Evolutionary conservation across 1,140 invertebrate species (phyloP).

Genomic region (Bombus confusus): DNA sequence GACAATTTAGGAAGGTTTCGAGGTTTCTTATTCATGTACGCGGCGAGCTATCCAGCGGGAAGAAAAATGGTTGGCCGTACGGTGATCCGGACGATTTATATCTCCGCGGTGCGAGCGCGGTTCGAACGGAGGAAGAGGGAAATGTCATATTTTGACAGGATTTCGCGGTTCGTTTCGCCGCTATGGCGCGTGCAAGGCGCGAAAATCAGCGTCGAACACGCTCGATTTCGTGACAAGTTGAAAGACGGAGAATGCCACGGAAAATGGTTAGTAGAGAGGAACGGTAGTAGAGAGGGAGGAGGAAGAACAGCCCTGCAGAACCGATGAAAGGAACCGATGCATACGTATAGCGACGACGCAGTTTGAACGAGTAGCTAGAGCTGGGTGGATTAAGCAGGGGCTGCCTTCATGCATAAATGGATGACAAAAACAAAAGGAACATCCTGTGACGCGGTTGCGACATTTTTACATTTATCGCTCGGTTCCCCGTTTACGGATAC

Average conservation of each 20-base stretch:
- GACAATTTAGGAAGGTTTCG: neutral
- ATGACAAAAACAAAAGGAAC: slow-evolving; percentile 44
- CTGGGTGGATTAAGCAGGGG: slow-evolving; percentile 14
- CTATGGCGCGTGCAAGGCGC: neutral
- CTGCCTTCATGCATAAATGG: slow-evolving; percentile 56
- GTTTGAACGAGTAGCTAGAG: neutral
- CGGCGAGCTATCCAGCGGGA: too few relatives aligned
- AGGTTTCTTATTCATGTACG: neutral
- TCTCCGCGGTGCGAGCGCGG: neutral
- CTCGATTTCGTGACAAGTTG: slow-evolving; percentile 24
- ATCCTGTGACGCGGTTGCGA: slow-evolving; percentile 2
- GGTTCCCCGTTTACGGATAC: neutral
- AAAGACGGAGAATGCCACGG: too few relatives aligned
- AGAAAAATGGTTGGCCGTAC: neutral
- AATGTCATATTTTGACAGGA: neutral
- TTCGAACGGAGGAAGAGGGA: neutral
- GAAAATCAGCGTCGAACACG: slow-evolving; percentile 22
- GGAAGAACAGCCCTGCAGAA: too few relatives aligned
- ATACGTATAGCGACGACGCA: neutral
- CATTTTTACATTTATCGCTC: slow-evolving; percentile 54
- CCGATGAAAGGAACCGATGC: neutral
- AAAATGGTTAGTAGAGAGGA: neutral
- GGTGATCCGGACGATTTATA: neutral
- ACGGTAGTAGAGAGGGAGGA: too few relatives aligned
- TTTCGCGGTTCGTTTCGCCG: slow-evolving; percentile 34